Percentiles rank a stretch among this genome's conserved stretches.
Conservation (phyloP, 2,888 invertebrate genomes). For the Calliphora vomitoria region DNA sequence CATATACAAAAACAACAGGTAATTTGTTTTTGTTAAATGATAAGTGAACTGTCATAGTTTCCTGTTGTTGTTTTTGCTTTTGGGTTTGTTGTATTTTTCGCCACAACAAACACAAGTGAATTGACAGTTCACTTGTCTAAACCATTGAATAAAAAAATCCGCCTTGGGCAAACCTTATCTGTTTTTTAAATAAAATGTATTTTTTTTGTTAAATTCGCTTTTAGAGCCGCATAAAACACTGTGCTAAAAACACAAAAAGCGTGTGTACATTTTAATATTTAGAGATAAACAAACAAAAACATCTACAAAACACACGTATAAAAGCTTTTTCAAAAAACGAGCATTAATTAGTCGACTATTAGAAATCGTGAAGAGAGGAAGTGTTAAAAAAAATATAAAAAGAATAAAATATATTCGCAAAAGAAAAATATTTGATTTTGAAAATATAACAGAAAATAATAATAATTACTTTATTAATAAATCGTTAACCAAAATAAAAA, state of each 20-base stretch:
- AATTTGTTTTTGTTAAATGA: too few species aligned
- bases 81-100: too few species aligned
- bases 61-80: too few species aligned
- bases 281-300: background rate
- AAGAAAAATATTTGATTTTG: background rate
- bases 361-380: background rate
- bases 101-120: too few species aligned
- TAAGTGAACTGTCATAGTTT: too few species aligned
- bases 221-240: background rate
- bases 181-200: too few species aligned
- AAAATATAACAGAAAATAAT: background rate
- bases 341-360: constrained; percentile 39
- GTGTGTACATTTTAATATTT: background rate
- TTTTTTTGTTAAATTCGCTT: background rate
- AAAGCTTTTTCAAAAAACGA: constrained; percentile 38
- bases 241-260: background rate
- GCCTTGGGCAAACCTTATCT: too few species aligned
- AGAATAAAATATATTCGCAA: background rate
- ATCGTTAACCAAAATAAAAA: background rate
- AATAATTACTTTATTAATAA: background rate
- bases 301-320: constrained; percentile 10
- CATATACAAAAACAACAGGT: too few species aligned
- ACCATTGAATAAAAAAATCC: too few species aligned
- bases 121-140: too few species aligned
- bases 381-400: background rate